phyloP scores from a whole-genome alignment of 2,797 vertebrate species.

The Anguilla obscura region DNA sequence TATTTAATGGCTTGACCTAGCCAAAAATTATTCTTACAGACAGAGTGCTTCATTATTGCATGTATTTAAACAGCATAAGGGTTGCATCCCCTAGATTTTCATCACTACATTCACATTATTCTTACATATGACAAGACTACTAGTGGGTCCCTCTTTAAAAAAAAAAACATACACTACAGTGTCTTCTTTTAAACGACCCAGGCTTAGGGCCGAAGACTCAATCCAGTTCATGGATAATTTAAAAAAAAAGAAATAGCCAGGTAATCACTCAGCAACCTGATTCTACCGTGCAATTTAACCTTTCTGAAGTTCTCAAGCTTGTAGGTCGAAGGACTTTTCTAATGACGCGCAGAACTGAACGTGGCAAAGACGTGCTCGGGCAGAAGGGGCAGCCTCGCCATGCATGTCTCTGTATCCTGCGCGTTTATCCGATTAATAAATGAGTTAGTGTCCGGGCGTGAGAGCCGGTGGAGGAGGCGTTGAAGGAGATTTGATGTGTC shows the following conservation, averaged over 20 bases:
- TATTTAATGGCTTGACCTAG: neutral
- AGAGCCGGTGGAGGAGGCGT: constrained; percentile 40
- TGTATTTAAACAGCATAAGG: neutral
- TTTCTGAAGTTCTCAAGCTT: neutral
- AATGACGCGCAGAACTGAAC: neutral
- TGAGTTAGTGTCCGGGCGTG: constrained; percentile 56
- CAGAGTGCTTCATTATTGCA: neutral
- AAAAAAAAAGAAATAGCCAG: neutral
- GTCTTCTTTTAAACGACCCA: too few species aligned
- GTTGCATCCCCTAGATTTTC: neutral
- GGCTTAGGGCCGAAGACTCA: neutral
- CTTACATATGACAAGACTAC: neutral
- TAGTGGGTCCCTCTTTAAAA: neutral
- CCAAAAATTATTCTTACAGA: neutral
- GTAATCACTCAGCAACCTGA: neutral
- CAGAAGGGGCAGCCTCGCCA: too few species aligned
- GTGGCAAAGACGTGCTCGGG: neutral
- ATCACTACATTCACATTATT: neutral
- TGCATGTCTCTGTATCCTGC: constrained; percentile 23
- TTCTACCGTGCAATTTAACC: neutral
- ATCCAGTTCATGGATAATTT: neutral
- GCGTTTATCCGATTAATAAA: constrained; percentile 55
- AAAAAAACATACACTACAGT: neutral
- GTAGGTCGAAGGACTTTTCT: neutral
- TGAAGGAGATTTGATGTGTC: constrained; percentile 47